Conservation (phyloP, 1,140 invertebrate species). For the Telenomus remus region DNA sequence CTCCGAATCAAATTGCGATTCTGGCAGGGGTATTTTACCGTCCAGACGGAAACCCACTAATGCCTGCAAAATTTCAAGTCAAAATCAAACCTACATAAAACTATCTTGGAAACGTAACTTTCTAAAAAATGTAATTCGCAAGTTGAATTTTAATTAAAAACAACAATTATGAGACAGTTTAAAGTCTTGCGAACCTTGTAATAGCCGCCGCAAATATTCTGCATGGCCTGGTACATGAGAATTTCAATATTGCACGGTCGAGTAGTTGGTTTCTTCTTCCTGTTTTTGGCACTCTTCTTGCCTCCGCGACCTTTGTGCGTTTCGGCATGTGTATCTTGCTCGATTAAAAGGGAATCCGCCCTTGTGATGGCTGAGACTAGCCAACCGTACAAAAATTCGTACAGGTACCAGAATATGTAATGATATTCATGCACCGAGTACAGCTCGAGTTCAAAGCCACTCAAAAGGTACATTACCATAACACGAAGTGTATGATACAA, state of each 20-base stretch:
- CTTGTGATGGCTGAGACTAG: slow-evolving; percentile 91
- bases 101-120: not conserved
- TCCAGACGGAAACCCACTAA: slow-evolving; percentile 84
- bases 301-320: slow-evolving; percentile 75
- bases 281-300: slow-evolving; percentile 79
- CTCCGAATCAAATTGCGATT: slow-evolving; percentile 93
- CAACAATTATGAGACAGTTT: too few species aligned
- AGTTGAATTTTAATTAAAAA: too few species aligned
- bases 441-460: slow-evolving; percentile 95
- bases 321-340: slow-evolving; percentile 81
- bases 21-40: slow-evolving; percentile 84
- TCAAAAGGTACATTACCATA: slow-evolving; percentile 96
- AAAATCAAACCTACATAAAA: slow-evolving; percentile 44
- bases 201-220: slow-evolving; percentile 95
- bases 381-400: slow-evolving; percentile 96
- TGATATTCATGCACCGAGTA: slow-evolving; percentile 98
- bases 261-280: slow-evolving; percentile 80
- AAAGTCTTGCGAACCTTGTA: slow-evolving; percentile 91
- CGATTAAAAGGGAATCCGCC: slow-evolving; percentile 88
- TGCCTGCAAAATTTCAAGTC: slow-evolving; percentile 76
- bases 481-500: slow-evolving; percentile 95
- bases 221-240: slow-evolving; percentile 90
- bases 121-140: too few species aligned
- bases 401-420: slow-evolving; percentile 97
- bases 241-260: slow-evolving; percentile 89